Conservation (phyloP, 1,140 invertebrate genomes). For the Microplitis mediator region DNA sequence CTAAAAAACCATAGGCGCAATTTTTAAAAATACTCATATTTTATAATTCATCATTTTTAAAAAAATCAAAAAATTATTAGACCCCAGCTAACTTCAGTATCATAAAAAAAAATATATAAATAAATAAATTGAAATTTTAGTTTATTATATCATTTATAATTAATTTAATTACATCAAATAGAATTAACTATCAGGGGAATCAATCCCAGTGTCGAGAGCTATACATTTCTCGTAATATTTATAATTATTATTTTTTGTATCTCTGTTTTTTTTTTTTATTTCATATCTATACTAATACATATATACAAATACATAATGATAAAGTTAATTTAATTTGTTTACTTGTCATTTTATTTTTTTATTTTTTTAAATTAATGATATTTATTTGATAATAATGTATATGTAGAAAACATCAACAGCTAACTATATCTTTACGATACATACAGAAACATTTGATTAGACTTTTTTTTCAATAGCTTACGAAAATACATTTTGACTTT, state of each 20-base stretch:
- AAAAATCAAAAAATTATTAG: too few relatives aligned
- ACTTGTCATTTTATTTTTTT: too few relatives aligned
- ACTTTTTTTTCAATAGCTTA: slow-evolving; percentile 40
- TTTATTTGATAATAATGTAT: neutral
- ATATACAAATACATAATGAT: slow-evolving; percentile 18
- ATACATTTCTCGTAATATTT: neutral
- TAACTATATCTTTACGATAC: neutral
- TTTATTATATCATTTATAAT: neutral
- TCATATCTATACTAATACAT: slow-evolving; percentile 6
- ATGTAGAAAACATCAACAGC: neutral
- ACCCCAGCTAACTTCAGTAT: too few relatives aligned
- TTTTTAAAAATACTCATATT: too few relatives aligned
- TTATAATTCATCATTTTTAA: too few relatives aligned
- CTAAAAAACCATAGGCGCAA: too few relatives aligned
- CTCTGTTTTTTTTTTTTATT: neutral
- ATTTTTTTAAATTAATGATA: neutral
- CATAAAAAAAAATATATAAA: too few relatives aligned
- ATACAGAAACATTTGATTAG: slow-evolving; percentile 9
- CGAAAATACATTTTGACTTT: slow-evolving; percentile 46
- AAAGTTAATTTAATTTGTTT: neutral
- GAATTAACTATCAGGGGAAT: slow-evolving; percentile 1
- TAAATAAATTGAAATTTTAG: too few relatives aligned
- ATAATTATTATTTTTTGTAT: neutral
- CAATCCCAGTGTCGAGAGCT: slow-evolving; percentile 9
- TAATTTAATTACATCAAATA: neutral